These are phyloP conservation scores for Cyrtorhinus lividipennis DNA, from an alignment of 1,140 invertebrate genomes.

Conservation along the genomic window DNA sequence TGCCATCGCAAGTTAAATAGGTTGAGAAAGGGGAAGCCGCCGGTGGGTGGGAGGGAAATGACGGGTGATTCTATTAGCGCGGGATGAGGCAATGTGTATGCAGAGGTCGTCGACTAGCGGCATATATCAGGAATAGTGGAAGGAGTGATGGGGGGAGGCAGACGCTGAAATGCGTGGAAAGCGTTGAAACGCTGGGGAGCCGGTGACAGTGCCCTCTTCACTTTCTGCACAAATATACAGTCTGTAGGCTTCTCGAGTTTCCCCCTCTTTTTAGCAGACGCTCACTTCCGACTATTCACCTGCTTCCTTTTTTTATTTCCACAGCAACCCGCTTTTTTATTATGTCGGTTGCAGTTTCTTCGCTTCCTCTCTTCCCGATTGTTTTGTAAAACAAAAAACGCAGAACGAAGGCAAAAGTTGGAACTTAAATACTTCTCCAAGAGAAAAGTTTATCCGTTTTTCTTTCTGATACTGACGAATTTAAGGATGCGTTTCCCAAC, in stretches of 20 bases:
- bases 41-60: background rate
- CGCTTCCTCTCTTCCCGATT: no score
- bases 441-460: no score
- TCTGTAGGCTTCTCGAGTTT: background rate
- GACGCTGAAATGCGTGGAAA: background rate
- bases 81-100: conserved; percentile 9
- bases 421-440: no score
- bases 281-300: no score
- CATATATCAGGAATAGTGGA: background rate
- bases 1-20: conserved; percentile 2
- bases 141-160: background rate
- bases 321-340: no score
- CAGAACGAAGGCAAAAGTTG: no score
- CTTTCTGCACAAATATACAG: background rate
- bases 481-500: no score
- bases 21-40: background rate
- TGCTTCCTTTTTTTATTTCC: no score
- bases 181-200: background rate
- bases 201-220: conserved; percentile 2
- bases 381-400: no score
- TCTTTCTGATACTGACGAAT: no score
- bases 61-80: conserved; percentile 5
- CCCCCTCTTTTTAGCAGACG: background rate
- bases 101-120: background rate
- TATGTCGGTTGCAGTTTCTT: no score